Percentiles rank a stretch among this genome's conserved stretches.
Conservation (phyloP, 2,888 invertebrate species). For the Dexiosoma caninum region DNA sequence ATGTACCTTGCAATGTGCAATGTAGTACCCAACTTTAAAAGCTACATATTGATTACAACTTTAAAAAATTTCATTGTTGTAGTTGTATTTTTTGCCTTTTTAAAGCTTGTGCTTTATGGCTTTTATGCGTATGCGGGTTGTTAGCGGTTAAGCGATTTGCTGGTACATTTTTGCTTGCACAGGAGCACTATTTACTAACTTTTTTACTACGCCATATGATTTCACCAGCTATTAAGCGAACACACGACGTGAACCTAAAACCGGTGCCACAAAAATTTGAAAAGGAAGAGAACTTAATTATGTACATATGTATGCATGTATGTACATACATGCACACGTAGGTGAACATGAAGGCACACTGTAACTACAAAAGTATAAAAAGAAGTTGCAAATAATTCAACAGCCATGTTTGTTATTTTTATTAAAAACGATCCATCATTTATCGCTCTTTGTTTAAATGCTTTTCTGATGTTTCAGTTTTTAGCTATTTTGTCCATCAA, state of each 20-base stretch:
- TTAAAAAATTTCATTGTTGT: background rate
- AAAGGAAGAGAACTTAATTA: background rate
- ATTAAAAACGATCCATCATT: constrained; percentile 43
- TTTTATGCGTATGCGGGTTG: background rate
- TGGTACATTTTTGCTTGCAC: constrained; percentile 42
- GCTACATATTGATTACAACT: background rate
- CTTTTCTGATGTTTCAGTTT: background rate
- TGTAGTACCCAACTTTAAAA: too few relatives aligned
- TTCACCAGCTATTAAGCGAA: background rate
- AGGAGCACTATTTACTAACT: constrained; percentile 26
- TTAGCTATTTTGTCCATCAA: background rate
- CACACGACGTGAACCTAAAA: constrained; percentile 26
- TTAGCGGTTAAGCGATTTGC: constrained; percentile 40
- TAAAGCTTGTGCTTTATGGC: constrained; percentile 12
- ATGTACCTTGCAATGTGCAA: too few relatives aligned
- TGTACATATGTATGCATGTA: too few relatives aligned
- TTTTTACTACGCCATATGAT: constrained; percentile 7
- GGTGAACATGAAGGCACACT: background rate
- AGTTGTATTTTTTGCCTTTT: background rate
- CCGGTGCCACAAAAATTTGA: constrained; percentile 31
- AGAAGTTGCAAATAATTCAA: constrained; percentile 3
- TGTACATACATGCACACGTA: too few relatives aligned
- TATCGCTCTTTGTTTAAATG: constrained; percentile 30
- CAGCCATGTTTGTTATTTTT: constrained; percentile 10
- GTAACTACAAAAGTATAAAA: background rate